Base-by-base conservation (phyloP, 23 tunicate species). In the Corella eumyota region DNA sequence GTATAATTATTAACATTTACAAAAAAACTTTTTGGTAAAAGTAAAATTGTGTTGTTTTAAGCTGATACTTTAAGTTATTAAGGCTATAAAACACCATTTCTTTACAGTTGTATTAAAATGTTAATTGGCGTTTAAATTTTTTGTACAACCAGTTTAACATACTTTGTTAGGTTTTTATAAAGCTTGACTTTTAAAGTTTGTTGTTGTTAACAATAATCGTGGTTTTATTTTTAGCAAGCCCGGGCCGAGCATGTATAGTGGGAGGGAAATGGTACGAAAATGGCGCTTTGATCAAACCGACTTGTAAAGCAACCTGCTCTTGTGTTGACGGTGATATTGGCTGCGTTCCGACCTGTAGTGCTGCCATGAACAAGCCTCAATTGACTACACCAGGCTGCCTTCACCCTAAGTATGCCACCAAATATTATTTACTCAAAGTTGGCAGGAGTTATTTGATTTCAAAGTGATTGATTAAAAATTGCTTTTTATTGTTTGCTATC, bases 281-380 rank as follows among this genome's bases (percentile, higher is more conserved):
- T 40, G 94, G 94, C 11, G 83, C 60, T 28, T 44, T 75, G 45
- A 75, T 75, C 56, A 49, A 59, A 4, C 94, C 78, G 45, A 69
- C 57, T 25, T 84, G 94, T 34, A 60, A 81, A 23, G 70, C 72
- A 21, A 62, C 72, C 2, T 84, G 94, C 55, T 75, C 66, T 32
- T 84, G 94, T 46, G 75, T 75, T 30, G 78, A 84, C 54, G 94
- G 94, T 4, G 83, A 84, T 57, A 33, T 75, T 19, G 82, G 75
- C 17, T 84, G 94, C 52, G 36, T 69, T 6, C 77, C 81, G 19
- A 75, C 74, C 13, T 84, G 94, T 34, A 69, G n/a, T n/a, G n/a
- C n/a, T n/a, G n/a, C n/a, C n/a, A n/a, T n/a, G 0, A 49, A 49
- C 2, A 50, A 24, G 1, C 30, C 71, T 25, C 75, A 79, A 3